Evolutionary conservation across 2,113 vertebrate species (phyloP).

Genomic region (Myrmophylax atrothorax): DNA sequence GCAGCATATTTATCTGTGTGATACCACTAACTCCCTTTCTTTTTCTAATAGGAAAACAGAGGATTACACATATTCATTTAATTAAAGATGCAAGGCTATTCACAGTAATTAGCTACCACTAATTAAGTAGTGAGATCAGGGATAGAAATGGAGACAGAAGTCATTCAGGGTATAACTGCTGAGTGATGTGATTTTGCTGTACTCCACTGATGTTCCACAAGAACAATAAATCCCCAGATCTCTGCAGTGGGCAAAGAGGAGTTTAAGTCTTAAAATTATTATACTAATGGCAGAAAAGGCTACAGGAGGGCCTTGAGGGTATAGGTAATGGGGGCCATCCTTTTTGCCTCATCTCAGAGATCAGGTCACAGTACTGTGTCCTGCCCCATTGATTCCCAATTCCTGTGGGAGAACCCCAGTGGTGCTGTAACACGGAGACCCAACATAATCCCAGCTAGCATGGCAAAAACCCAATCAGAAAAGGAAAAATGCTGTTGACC

Average conservation of each 20-base stretch:
- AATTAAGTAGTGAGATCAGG: background rate
- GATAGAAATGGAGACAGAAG: slow-evolving; percentile 3
- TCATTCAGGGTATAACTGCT: background rate
- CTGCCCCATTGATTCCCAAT: background rate
- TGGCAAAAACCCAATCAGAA: background rate
- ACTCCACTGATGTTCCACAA: background rate
- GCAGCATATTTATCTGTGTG: background rate
- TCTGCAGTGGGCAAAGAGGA: background rate
- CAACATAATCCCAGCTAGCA: background rate
- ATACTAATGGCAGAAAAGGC: background rate
- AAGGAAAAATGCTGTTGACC: background rate
- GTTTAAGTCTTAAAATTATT: background rate
- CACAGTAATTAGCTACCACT: background rate
- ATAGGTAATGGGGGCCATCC: background rate
- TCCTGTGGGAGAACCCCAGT: background rate
- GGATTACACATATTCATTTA: background rate
- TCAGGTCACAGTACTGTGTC: background rate
- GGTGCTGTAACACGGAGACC: background rate
- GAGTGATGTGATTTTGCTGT: slow-evolving; percentile 12
- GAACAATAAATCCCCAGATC: background rate
- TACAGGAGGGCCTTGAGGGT: background rate
- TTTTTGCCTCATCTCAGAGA: background rate
- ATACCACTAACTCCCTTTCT: background rate
- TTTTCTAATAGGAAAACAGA: background rate
- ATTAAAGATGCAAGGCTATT: slow-evolving; percentile 18